Evolutionary conservation across 23 tunicate species (phyloP), one percentile per base, ranked within the genome.

Genomic region (Trididemnum miniatum): DNA sequence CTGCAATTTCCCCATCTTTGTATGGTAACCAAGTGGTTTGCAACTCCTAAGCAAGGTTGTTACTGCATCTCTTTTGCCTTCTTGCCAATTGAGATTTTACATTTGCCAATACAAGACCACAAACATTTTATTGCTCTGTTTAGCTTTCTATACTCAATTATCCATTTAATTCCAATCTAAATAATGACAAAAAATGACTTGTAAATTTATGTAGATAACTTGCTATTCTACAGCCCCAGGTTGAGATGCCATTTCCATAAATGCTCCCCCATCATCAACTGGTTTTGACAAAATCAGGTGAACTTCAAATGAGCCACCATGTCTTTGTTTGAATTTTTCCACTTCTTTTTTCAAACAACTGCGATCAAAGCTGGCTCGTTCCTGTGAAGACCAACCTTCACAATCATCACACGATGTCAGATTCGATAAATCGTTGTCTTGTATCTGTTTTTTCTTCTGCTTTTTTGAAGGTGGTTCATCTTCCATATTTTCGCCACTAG

Each of bases 261-360:
- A 86, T 27, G 85, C 96, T 51, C 81, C 96, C 33, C 40, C 96
- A 51, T 86, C 77, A 81, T 91, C 90, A 60, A 91, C 85, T 31
- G 96, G 96, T 35, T 71, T 76, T 1, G 96, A 91, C 33, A 91
- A 37, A 31, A 91, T 84, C 35, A 91, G 77, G 49, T 91, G 96
- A 34, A 91, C 90, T 7, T 91, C 71, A 66, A 91, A 91, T 26
- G 77, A 34, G 1, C 72, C 77, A 25, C 64, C 79, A 32, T 44
- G 37, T 9, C 29, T 31, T 76, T 57, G 20, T 59, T 91, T 91
- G 83, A 78, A 91, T 28, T 76, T 35, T 2, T 76, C 84, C n/a
- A 91, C 76, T 32, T 27, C 36, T 1, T 52, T 71, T 74, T 91
- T 91, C 30, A 91, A 71, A 32, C 83, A 83, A 65, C 35, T 76